Evolutionary conservation across 2,888 invertebrate species (phyloP), one percentile per base, ranked within the genome.

Genomic region (Cordilura impudica): DNA sequence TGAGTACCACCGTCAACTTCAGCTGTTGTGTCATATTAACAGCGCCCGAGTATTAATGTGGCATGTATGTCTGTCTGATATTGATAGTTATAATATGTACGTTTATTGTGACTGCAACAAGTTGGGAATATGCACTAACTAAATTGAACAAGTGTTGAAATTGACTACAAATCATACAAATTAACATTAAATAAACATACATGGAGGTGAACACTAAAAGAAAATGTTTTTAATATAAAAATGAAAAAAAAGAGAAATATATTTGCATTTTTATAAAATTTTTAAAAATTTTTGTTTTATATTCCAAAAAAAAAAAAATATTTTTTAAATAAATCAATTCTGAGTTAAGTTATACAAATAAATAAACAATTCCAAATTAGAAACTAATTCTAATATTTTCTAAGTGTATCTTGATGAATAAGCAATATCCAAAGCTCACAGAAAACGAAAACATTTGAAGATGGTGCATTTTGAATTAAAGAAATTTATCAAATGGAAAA

Each of bases 101-200:
- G 49, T 61, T 61, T 67, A 54, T 54, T 66, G 60, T 66, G 47
- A 72, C 61, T 58, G 12, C 29, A 58, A 21, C 12, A 49, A 69
- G 19, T n/a, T n/a, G 35, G 35, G 35, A 69, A 16, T 10, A 19
- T 2, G 45, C 61, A 69, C 75, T 74, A 61, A 66, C 71, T 49
- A 79, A 75, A 71, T 63, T 67, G 63, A 72, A 79, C 79, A 79
- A 79, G 79, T 79, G 79, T 51, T 79, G 49, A 71, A 75, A 72
- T 63, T 72, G 31, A 66, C 54, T 58, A 63, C 65, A 58, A 63
- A 47, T 56, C 58, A 43, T 60, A 77, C n/a, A 66, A n/a, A 21
- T 45, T 31, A 45, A 67, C n/a, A 58, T 58, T 58, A 39, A 43
- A 39, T 18, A 19, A 58, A 58, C n/a, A n/a, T n/a, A 39, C 35